Evolutionary conservation across 2,888 invertebrate genomes (phyloP), one percentile per base, ranked within the genome.

Genomic region (Halictus quadricinctus): DNA sequence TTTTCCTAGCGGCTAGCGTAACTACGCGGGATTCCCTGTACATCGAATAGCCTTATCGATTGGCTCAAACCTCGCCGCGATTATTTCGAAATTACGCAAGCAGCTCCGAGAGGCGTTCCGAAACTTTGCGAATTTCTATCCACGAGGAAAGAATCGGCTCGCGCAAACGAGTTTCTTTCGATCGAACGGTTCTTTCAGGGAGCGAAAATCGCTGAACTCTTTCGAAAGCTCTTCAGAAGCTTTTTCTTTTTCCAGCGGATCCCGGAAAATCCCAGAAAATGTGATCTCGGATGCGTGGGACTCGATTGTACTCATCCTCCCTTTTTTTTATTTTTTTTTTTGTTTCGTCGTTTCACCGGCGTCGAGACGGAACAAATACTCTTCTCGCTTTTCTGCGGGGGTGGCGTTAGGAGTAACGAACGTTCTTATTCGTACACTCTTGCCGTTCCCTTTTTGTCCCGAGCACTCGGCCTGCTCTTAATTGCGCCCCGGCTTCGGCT

Each of bases 351-450:
- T 60, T 36, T 36, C 66, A 3, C 21, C 43, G 13, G 70, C 70
- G 13, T n/a, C 70, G 70, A 70, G 70, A 70, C 70, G n/a, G 70
- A 70, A 70, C 43, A 70, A 70, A 70, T 70, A 43, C 70, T 70
- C 41, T 1, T 12, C 29, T 21, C 36, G 25, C 29, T 13, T 7
- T 64, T 29, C 13, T 8, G 36, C 43, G 43, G 13, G 43, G n/a
- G n/a, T 12, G n/a, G 25, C 15, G 66, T 18, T 43, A 54, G 8
- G 54, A 10, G 12, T 41, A 70, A 43, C 70, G 43, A 70, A 43
- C 43, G 41, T 70, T 70, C 70, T 70, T 70, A 70, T 70, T 70
- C 43, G 43, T 70, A 70, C 43, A 43, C 70, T 43, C 21, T 54
- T 1, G 54, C 10, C 21, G 54, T 18, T 64, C 29, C 8, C 70